A percentile compares a stretch with the other conserved stretches of the same genome.
Evolutionary conservation across 2,888 invertebrate species (phyloP).

Genomic region (Arrhopalites spinosus): DNA sequence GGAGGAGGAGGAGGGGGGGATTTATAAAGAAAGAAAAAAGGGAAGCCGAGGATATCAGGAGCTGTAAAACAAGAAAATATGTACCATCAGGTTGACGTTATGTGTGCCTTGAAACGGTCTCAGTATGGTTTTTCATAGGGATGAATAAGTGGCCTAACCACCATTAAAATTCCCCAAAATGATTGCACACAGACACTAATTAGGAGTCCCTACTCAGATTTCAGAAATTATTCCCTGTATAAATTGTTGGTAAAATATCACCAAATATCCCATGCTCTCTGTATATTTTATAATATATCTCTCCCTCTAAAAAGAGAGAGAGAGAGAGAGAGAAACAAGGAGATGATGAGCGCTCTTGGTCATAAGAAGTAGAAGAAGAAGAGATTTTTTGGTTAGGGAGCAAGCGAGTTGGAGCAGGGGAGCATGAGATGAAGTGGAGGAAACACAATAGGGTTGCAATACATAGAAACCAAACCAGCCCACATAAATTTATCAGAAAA

Average conservation of each 20-base stretch:
- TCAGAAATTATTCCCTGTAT: constrained; percentile 36
- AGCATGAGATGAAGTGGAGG: background rate
- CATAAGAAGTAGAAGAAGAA: background rate
- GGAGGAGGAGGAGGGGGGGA: constrained; percentile 9
- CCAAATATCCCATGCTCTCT: constrained; percentile 31
- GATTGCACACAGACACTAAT: constrained; percentile 38
- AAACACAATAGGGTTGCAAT: constrained; percentile 31
- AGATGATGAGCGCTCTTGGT: constrained; percentile 20
- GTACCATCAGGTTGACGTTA: constrained; percentile 37
- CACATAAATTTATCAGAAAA: constrained; percentile 56
- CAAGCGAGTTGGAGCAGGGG: background rate
- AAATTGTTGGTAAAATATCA: constrained; percentile 37
- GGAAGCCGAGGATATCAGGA: constrained; percentile 34
- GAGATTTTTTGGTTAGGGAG: background rate
- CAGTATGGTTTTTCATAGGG: constrained; percentile 36
- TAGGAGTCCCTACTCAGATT: constrained; percentile 32
- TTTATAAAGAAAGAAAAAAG: constrained; percentile 18
- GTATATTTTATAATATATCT: constrained; percentile 1
- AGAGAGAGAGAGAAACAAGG: too few species aligned
- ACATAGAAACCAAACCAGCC: constrained; percentile 34
- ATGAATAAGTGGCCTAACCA: constrained; percentile 37
- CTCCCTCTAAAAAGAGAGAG: constrained; percentile 5
- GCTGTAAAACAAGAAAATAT: constrained; percentile 38
- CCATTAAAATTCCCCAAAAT: constrained; percentile 37
- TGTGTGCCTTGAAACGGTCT: constrained; percentile 36